A percentile compares a stretch with the other conserved stretches of the same genome.
Evolutionary conservation across 2,113 vertebrate genomes (phyloP).

Genomic region (Platichthys stellatus): DNA sequence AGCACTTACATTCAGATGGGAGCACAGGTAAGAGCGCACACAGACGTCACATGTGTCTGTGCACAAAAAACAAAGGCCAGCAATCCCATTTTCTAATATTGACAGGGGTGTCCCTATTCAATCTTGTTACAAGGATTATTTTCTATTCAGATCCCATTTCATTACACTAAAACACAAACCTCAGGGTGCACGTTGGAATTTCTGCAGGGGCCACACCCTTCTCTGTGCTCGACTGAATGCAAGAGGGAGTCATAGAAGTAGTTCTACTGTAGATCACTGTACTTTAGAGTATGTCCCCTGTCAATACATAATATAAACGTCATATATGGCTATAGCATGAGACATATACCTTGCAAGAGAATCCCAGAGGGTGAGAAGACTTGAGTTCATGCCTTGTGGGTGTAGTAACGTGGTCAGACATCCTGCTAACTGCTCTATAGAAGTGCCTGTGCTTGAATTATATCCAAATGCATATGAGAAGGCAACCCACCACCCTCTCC

Average conservation of each 20-base stretch:
- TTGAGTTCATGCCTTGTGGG: constrained; percentile 21
- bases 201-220: constrained; percentile 69
- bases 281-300: constrained; percentile 72
- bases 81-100: constrained; percentile 85
- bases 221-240: constrained; percentile 73
- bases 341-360: constrained; percentile 3
- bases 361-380: constrained; percentile 9
- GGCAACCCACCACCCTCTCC: constrained; percentile 49
- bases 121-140: constrained; percentile 86
- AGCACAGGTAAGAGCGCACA: constrained; percentile 47
- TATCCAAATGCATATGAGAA: constrained; percentile 72
- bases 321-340: constrained; percentile 28
- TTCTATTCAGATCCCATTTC: constrained; percentile 85
- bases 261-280: constrained; percentile 80
- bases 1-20: constrained; percentile 57
- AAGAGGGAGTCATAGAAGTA: constrained; percentile 75
- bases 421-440: constrained; percentile 45
- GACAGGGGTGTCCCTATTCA: constrained; percentile 83
- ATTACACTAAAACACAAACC: constrained; percentile 83
- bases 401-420: constrained; percentile 40
- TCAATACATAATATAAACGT: constrained; percentile 70
- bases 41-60: constrained; percentile 15
- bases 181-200: constrained; percentile 63
- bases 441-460: constrained; percentile 65
- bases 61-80: constrained; percentile 60